A percentile compares a stretch with the other conserved stretches of the same genome.
phyloP scores from a whole-genome alignment of 1,140 invertebrate genomes.

The Philotrypesis tridentata region DNA sequence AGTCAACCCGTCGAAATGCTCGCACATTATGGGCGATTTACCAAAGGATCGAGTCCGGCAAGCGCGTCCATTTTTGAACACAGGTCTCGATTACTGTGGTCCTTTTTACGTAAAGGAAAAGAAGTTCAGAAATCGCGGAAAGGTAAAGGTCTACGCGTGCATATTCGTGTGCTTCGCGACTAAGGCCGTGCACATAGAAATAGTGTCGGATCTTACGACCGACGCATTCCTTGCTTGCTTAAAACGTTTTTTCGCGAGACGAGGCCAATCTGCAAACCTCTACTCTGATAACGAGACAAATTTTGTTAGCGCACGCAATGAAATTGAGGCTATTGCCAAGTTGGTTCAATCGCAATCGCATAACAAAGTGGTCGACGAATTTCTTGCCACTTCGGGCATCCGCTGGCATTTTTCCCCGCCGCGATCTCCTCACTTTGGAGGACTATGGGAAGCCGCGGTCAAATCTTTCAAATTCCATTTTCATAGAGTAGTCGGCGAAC shows the following conservation, averaged over 20 bases:
- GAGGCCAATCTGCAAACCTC: background rate
- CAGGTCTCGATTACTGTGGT: conserved; percentile 28
- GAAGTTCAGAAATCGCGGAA: conserved; percentile 22
- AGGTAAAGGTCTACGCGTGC: conserved; percentile 8
- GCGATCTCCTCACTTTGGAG: conserved; percentile 12
- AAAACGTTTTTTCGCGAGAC: background rate
- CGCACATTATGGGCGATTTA: conserved; percentile 45
- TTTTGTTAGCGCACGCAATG: background rate
- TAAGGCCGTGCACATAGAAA: conserved; percentile 24
- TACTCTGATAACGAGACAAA: conserved; percentile 21
- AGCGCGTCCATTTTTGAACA: conserved; percentile 18
- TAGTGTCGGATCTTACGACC: background rate
- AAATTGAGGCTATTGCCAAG: background rate
- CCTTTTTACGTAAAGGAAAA: conserved; percentile 22
- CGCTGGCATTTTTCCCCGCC: conserved; percentile 4
- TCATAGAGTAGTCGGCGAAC: background rate
- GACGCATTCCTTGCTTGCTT: background rate
- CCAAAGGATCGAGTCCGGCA: conserved; percentile 17
- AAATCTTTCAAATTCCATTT: conserved; percentile 10
- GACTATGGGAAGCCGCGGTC: conserved; percentile 26
- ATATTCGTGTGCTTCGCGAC: conserved; percentile 35
- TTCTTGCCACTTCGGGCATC: background rate
- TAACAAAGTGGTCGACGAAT: background rate
- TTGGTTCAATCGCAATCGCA: background rate
- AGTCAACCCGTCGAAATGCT: background rate